phyloP scores from a whole-genome alignment of 2,888 invertebrate genomes.

The Lithophane socia region DNA sequence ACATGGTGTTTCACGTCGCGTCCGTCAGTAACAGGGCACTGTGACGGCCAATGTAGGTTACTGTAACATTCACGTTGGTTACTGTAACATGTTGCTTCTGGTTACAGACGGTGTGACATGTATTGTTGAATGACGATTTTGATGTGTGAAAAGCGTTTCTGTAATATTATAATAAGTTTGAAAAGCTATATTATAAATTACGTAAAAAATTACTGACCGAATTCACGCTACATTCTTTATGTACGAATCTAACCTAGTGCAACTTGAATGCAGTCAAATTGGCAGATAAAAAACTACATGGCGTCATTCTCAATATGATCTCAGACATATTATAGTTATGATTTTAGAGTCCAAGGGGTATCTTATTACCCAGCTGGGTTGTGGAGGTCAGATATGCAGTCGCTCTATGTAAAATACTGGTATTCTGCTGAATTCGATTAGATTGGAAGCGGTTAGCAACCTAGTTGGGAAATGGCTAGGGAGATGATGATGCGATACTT shows the following conservation, averaged over 20 bases:
- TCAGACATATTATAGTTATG: not conserved
- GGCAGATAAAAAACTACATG: not conserved
- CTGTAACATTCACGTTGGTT: constrained; percentile 34
- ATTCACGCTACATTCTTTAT: not conserved
- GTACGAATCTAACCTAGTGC: not conserved
- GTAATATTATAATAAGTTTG: not conserved
- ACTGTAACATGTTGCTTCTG: constrained; percentile 11
- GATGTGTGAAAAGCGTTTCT: not conserved
- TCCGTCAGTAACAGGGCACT: constrained; percentile 52
- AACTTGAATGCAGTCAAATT: not conserved
- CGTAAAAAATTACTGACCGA: not conserved
- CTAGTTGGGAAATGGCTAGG: too few relatives aligned
- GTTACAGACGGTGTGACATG: constrained; percentile 11
- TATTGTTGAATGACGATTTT: constrained; percentile 31
- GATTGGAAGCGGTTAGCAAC: too few relatives aligned
- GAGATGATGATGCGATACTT: not conserved
- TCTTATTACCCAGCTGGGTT: too few relatives aligned
- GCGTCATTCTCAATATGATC: not conserved
- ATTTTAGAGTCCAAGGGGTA: too few relatives aligned
- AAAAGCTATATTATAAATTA: not conserved
- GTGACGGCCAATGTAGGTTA: constrained; percentile 54
- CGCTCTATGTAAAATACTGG: too few relatives aligned
- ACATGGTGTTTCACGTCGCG: constrained; percentile 34
- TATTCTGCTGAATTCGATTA: too few relatives aligned
- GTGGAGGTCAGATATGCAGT: too few relatives aligned